These are phyloP conservation scores for Ichneumoninae sp. DNA, from an alignment of 2,888 invertebrate genomes.

Conservation along the genomic window DNA sequence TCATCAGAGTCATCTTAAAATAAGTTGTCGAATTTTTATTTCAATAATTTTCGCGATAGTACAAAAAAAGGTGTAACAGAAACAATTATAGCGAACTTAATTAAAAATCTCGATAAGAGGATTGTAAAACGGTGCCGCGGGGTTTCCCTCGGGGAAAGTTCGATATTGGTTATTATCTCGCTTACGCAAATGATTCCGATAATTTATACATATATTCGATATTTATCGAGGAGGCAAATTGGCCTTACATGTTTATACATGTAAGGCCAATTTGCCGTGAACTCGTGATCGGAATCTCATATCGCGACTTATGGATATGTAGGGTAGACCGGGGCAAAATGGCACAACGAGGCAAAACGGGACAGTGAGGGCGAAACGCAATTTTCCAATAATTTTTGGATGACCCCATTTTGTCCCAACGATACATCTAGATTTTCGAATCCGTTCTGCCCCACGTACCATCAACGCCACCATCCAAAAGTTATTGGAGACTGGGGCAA, in stretches of 20 bases:
- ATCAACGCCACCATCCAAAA: no score
- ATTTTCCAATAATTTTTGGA: no score
- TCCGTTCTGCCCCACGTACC: no score
- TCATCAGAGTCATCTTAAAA: not conserved
- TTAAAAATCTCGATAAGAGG: not conserved
- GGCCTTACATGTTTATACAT: conserved; percentile 28
- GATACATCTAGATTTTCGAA: no score
- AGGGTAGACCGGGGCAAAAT: not conserved
- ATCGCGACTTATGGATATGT: conserved; percentile 39
- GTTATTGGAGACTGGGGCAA: not conserved
- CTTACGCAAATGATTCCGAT: not conserved
- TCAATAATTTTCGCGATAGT: not conserved
- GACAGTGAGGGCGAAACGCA: no score
- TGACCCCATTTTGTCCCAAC: no score
- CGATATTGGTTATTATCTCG: not conserved
- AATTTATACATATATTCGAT: not conserved
- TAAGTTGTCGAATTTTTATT: not conserved
- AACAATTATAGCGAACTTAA: not conserved
- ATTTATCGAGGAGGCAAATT: conserved; percentile 7
- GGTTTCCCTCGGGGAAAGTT: not conserved
- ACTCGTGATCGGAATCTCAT: conserved; percentile 53
- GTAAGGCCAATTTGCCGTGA: conserved; percentile 25
- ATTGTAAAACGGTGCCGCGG: not conserved
- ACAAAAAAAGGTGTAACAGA: not conserved
- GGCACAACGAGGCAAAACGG: not conserved